Conservation (phyloP, 2,113 vertebrate species). For the Vireo altiloquus region DNA sequence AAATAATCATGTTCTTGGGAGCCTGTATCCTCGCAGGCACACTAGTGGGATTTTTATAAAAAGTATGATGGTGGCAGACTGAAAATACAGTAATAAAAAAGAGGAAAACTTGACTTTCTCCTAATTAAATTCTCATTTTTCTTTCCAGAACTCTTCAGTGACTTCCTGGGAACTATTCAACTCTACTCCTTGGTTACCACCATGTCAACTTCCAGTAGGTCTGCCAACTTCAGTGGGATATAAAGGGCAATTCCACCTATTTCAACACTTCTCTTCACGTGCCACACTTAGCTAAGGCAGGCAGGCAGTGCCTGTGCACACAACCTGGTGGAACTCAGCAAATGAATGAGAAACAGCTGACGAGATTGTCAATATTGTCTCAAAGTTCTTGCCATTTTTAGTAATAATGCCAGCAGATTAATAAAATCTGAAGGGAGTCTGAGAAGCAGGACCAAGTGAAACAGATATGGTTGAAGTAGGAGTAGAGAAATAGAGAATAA, state of each 20-base stretch:
- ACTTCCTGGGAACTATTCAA: neutral
- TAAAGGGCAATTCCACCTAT: neutral
- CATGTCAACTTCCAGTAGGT: neutral
- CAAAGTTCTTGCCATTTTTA: neutral
- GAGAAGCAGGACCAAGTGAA: neutral
- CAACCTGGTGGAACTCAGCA: neutral
- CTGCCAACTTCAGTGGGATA: neutral
- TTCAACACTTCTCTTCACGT: neutral
- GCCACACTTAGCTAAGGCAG: neutral
- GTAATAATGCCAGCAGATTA: neutral
- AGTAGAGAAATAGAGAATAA: neutral
- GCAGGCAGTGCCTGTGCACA: neutral
- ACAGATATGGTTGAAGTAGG: neutral
- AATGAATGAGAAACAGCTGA: neutral
- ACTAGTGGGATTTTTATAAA: neutral
- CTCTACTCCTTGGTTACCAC: neutral
- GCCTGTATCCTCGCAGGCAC: neutral
- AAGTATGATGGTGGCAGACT: neutral
- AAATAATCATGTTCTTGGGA: neutral
- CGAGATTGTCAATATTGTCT: neutral
- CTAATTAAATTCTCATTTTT: neutral
- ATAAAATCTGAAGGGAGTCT: neutral
- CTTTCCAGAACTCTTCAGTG: neutral
- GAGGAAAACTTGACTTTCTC: rapidly evolving
- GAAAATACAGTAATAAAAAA: neutral